Percentiles rank a stretch among this genome's conserved stretches.
Conservation (phyloP, 2,113 vertebrate species). For the Climacteris rufus region DNA sequence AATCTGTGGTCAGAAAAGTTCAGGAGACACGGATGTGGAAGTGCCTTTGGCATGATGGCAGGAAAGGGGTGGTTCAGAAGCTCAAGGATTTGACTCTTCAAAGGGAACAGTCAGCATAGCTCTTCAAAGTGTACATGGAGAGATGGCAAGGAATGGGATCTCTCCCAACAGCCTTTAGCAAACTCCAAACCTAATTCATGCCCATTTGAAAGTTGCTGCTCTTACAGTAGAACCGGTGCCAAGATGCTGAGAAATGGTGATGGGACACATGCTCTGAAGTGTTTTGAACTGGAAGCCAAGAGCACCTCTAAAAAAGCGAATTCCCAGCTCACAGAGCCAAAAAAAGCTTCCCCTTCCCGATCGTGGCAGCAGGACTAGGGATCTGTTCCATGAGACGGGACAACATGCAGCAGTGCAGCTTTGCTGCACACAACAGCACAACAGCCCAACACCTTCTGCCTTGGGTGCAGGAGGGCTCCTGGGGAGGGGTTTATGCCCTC, state of each 20-base stretch:
- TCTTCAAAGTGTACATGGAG: background rate
- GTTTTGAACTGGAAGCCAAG: slow-evolving; percentile 13
- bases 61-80: background rate
- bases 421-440: background rate
- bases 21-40: background rate
- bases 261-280: slow-evolving; percentile 18
- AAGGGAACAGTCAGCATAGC: background rate
- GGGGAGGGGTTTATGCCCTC: background rate
- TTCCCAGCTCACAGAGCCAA: background rate
- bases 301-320: background rate
- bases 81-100: background rate
- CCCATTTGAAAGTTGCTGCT: slow-evolving; percentile 9
- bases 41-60: background rate
- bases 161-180: background rate
- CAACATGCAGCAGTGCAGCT: background rate
- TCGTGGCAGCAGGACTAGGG: background rate
- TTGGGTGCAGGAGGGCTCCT: background rate
- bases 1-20: background rate
- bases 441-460: background rate
- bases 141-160: background rate
- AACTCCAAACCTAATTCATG: slow-evolving; percentile 35
- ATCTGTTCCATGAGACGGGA: background rate
- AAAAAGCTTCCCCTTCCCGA: background rate
- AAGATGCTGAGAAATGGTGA: slow-evolving; percentile 12
- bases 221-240: background rate